Percentiles rank a stretch among this genome's conserved stretches.
Evolutionary conservation across 2,113 vertebrate genomes (phyloP).

Genomic region (Sporophila hypoxantha): DNA sequence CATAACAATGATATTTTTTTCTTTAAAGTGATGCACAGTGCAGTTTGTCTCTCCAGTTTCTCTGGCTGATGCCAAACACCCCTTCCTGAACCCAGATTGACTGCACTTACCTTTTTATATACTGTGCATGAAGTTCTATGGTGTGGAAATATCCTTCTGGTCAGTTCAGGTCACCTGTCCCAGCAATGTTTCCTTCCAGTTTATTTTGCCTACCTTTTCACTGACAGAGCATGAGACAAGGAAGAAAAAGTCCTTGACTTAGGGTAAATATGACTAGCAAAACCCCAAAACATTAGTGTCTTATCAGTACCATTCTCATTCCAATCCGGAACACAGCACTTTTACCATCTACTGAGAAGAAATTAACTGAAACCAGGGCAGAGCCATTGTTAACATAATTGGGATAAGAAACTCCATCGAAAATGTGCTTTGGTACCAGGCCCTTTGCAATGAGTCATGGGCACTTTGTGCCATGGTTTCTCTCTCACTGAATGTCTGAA

Average conservation of each 20-base stretch:
- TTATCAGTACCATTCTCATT: background rate
- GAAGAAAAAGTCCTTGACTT: background rate
- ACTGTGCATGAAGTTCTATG: background rate
- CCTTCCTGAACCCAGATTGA: background rate
- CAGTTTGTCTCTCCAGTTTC: background rate
- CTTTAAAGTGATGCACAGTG: background rate
- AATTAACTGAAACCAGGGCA: background rate
- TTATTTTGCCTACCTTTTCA: background rate
- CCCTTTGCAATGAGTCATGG: background rate
- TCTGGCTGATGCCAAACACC: background rate
- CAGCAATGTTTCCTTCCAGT: background rate
- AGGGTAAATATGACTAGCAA: background rate
- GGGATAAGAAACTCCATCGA: background rate
- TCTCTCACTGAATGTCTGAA: accelerated
- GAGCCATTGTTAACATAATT: background rate
- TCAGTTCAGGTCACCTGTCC: background rate
- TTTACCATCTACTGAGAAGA: background rate
- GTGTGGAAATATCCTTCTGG: background rate
- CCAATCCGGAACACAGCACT: background rate
- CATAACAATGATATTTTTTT: background rate
- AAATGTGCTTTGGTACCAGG: background rate
- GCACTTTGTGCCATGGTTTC: background rate
- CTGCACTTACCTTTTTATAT: background rate
- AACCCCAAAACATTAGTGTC: background rate
- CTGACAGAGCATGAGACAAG: background rate